Evolutionary conservation across 2,888 invertebrate species (phyloP), one percentile per base, ranked within the genome.

Genomic region (Anthrax anthrax): DNA sequence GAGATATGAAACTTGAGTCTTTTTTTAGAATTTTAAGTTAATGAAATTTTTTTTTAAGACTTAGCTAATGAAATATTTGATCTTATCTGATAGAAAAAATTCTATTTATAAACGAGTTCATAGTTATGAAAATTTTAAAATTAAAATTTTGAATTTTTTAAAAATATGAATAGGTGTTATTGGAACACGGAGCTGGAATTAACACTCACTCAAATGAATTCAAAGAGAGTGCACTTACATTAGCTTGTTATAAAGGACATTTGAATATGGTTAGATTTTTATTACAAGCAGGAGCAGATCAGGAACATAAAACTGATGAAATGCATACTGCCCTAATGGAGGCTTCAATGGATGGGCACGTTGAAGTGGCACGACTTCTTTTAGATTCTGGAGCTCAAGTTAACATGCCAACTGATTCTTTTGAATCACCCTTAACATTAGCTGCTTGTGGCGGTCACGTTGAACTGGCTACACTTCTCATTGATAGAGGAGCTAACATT

Each of bases 311-410:
- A 74, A 96, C 96, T 10, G 96, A 97, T 67, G 98, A 98, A 73
- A 95, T 98, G 95, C 97, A 98, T 70, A 97, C 97, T 23, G 97
- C 97, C 39, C 74, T 98, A 39, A 97, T 98, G 96, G 97, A 98
- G 70, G 97, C 97, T 44, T 94, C 95, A 50, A 98, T 98, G 97
- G 97, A 98, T 69, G 97, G 98, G 0, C 97, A 98, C 64, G 92
- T 96, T 1, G 96, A 97, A 70, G 97, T 98, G 42, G 96, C 96
- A 10, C 74, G 91, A 56, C 74, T 97, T 52, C 74, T 98, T 53
- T 72, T 98, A 17, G 95, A 97, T 71, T 92, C 91, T 19, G 97
- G 97, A 52, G 97, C 97, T 44, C 96, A 96, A 76, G 77, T 78
- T 52, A 98, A 98, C 72, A 95, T 98, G 94, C 96, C 97, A 46